Percentiles rank a stretch among this genome's conserved stretches.
Evolutionary conservation across 2,888 invertebrate genomes (phyloP).

Genomic region (Polia nebulosa): DNA sequence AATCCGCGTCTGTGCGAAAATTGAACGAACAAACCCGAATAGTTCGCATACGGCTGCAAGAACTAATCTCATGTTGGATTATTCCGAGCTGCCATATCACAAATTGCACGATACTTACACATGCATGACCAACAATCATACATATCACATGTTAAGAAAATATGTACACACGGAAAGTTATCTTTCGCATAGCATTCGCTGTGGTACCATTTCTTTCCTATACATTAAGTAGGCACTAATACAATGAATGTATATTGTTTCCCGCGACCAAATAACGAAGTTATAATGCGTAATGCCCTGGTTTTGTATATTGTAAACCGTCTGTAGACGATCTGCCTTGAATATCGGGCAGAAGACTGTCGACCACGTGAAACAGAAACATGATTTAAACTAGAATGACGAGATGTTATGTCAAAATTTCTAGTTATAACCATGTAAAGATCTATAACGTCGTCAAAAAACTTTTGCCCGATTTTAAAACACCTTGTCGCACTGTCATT

Average conservation of each 20-base stretch:
- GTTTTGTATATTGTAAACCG: conserved; percentile 62
- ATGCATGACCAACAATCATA: conserved; percentile 71
- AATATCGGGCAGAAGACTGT: conserved; percentile 19
- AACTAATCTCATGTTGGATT: conserved; percentile 39
- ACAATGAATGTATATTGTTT: conserved; percentile 71
- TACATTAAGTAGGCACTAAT: conserved; percentile 78
- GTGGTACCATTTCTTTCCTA: conserved; percentile 68
- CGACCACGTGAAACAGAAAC: conserved; percentile 16
- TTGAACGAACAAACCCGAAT: conserved; percentile 54
- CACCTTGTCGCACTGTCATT: conserved; percentile 39
- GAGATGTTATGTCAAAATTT: conserved; percentile 1
- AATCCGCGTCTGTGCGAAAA: conserved; percentile 42
- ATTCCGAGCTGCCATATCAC: conserved; percentile 57
- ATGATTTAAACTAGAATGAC: conserved; percentile 7
- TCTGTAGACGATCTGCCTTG: conserved; percentile 35
- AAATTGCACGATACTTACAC: conserved; percentile 65
- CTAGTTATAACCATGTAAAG: conserved; percentile 17
- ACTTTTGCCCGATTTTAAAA: conserved; percentile 21
- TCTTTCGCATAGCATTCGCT: conserved; percentile 59
- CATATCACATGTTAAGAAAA: conserved; percentile 76
- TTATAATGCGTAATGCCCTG: conserved; percentile 71
- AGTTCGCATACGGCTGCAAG: conserved; percentile 43
- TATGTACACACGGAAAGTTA: conserved; percentile 71
- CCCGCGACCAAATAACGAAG: conserved; percentile 61
- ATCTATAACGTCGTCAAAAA: conserved; percentile 4